Evolutionary conservation across 2,797 vertebrate genomes (phyloP).

Genomic region (Anabas testudineus): DNA sequence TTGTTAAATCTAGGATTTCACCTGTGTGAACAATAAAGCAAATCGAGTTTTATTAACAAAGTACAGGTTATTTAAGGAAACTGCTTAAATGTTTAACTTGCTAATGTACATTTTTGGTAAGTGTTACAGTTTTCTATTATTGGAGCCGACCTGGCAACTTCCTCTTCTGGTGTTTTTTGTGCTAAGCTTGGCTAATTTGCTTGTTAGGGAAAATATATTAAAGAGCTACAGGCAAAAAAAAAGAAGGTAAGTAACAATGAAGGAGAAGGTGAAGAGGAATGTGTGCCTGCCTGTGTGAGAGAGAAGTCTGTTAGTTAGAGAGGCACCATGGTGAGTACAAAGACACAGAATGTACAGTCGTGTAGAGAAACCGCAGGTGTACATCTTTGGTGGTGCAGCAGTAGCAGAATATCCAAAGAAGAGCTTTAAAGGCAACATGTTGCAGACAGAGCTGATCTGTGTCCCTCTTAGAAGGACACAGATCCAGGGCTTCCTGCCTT

Average conservation of each 20-base stretch:
- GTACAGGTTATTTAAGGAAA: neutral
- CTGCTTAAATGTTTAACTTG: neutral
- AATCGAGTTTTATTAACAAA: too few relatives aligned
- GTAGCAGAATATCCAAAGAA: constrained; percentile 59
- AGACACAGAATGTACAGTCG: constrained; percentile 50
- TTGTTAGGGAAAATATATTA: neutral
- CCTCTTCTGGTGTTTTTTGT: neutral
- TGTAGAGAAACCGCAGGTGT: constrained; percentile 50
- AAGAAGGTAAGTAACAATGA: neutral
- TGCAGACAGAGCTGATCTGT: constrained; percentile 25
- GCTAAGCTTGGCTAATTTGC: neutral
- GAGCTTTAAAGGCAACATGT: constrained; percentile 47
- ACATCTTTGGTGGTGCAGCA: constrained; percentile 20
- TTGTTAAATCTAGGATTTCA: too few relatives aligned
- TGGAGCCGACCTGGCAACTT: neutral
- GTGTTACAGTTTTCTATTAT: neutral
- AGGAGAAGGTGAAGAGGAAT: constrained; percentile 22
- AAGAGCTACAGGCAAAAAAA: neutral
- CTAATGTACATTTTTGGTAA: neutral
- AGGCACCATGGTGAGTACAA: constrained; percentile 62
- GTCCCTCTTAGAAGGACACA: constrained; percentile 50
- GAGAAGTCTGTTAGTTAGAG: constrained; percentile 52
- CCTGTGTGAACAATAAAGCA: neutral
- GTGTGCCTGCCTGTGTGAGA: constrained; percentile 27
- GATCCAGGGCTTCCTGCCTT: constrained; percentile 58